Evolutionary conservation across 2,888 invertebrate species (phyloP), one percentile per base, ranked within the genome.

Genomic region (Shargacucullia verbasci): DNA sequence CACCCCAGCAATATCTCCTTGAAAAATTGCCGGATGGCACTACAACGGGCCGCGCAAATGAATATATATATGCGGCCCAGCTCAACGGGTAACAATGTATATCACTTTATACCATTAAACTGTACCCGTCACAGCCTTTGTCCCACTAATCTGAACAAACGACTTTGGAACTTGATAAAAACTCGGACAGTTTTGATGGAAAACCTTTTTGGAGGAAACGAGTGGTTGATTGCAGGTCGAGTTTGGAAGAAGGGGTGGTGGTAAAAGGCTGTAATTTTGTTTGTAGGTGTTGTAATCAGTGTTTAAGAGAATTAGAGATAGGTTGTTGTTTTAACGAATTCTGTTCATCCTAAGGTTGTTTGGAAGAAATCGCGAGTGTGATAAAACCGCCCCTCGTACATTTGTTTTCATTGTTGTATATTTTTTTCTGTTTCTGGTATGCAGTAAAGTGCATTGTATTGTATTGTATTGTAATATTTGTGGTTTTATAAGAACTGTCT

Each of bases 51-150:
- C 34, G 9, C 20, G 10, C 61, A 78, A 79, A 79, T 76, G 76
- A 73, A 74, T 67, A 79, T 79, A 79, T 79, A 76, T 76, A 78
- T 67, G 67, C 40, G 37, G 12, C 6, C 40, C 12, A 45, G 49
- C 62, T 47, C 53, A 57, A 56, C 63, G 59, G 45, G 59, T 60
- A 39, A 68, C 70, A 68, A 44, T 68, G 69, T 76, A 75, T 78
- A 76, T 70, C 76, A 73, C 78, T 78, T 76, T 73, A 68, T 46
- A 43, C 72, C 69, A 78, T 78, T 78, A 76, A 69, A 68, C 48
- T 47, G 40, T 43, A 54, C 55, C 66, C 66, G 69, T 67, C 68
- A 74, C 57, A 60, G 67, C 70, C 65, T 66, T 72, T 72, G 69
- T 60, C 29, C 29, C 35, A 60, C 71, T 78, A 78, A 78, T 69